phyloP scores from a whole-genome alignment of 2,113 vertebrate genomes.

The Micronisus gabar region DNA sequence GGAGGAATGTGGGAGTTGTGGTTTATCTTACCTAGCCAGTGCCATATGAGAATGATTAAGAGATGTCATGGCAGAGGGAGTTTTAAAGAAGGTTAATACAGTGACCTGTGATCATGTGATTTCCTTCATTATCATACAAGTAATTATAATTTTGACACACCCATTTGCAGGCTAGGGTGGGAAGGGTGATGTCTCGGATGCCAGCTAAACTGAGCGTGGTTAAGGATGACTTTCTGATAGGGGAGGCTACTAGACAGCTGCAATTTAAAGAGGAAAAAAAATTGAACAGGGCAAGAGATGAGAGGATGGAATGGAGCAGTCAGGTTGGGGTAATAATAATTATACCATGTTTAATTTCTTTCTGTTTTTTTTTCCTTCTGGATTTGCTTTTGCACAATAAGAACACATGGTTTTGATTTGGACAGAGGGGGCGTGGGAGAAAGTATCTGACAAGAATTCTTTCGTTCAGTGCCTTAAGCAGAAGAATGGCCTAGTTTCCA shows the following conservation, averaged over 20 bases:
- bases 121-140: not conserved
- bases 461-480: constrained; percentile 57
- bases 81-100: not conserved
- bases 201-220: not conserved
- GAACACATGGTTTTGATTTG: constrained; percentile 63
- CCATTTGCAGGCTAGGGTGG: not conserved
- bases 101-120: not conserved
- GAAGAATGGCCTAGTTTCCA: constrained; percentile 56
- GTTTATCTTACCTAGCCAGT: not conserved
- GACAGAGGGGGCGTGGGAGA: constrained; percentile 48
- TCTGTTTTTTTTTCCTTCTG: not conserved
- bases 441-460: constrained; percentile 54
- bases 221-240: not conserved
- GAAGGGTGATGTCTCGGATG: not conserved
- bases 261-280: not conserved
- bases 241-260: not conserved
- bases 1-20: not conserved
- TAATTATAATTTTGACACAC: not conserved
- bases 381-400: constrained; percentile 35
- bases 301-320: not conserved
- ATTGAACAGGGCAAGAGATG: not conserved
- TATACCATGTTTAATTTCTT: not conserved
- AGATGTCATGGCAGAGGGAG: not conserved
- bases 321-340: not conserved
- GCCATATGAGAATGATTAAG: not conserved